Percentiles rank a stretch among this genome's conserved stretches.
Conservation (phyloP, 2,797 vertebrate species). For the Molossus molossus region DNA sequence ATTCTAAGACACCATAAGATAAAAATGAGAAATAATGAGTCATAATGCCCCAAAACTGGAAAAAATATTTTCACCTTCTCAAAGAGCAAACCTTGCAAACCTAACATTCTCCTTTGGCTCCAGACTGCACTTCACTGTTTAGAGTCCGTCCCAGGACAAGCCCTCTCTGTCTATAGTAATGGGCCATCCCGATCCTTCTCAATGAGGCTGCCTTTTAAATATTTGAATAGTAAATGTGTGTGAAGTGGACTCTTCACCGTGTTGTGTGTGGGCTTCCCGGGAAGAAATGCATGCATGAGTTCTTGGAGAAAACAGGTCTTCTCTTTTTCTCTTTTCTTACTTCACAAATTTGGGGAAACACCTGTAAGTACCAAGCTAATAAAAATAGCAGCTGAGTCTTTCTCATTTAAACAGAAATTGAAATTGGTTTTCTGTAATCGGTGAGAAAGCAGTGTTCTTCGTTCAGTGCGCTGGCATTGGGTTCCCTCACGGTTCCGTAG, state of each 20-base stretch:
- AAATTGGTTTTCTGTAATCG: constrained; percentile 62
- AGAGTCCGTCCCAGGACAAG: not conserved
- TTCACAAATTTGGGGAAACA: constrained; percentile 35
- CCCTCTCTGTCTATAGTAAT: constrained; percentile 23
- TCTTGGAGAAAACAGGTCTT: constrained; percentile 60
- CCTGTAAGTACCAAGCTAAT: constrained; percentile 21
- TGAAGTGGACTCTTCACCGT: constrained; percentile 62
- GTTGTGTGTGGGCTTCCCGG: constrained; percentile 51
- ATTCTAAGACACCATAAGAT: constrained; percentile 25
- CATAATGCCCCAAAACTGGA: not conserved
- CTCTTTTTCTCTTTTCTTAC: not conserved
- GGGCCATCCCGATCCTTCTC: constrained; percentile 47
- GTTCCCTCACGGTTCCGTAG: constrained; percentile 18
- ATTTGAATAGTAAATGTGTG: constrained; percentile 65
- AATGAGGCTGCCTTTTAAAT: constrained; percentile 69
- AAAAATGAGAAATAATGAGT: constrained; percentile 45
- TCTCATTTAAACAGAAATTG: constrained; percentile 54
- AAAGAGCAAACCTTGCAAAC: constrained; percentile 57
- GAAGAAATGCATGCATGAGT: constrained; percentile 17
- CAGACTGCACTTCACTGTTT: not conserved
- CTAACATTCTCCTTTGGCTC: constrained; percentile 58
- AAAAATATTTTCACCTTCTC: constrained; percentile 66
- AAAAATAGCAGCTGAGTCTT: constrained; percentile 38
- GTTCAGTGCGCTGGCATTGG: not conserved
- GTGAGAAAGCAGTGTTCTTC: constrained; percentile 52